phyloP scores from a whole-genome alignment of 2,113 vertebrate species.

The Nibea albiflora region DNA sequence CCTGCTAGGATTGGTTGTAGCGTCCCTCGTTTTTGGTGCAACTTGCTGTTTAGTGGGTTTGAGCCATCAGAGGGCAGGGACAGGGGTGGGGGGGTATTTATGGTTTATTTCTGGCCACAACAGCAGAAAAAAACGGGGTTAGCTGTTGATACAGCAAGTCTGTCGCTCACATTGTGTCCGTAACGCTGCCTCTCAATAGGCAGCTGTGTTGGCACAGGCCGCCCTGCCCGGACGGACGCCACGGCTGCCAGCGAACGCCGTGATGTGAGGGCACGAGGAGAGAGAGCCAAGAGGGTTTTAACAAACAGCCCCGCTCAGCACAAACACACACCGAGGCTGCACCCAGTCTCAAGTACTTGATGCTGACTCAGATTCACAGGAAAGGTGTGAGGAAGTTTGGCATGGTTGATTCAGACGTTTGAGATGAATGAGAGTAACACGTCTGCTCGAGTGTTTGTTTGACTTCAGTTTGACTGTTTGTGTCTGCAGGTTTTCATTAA shows the following conservation, averaged over 20 bases:
- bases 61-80: conserved; percentile 71
- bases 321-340: conserved; percentile 57
- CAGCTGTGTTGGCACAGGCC: conserved; percentile 81
- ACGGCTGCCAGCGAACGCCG: conserved; percentile 68
- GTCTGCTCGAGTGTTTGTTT: no score
- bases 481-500: no score
- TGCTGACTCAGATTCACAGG: no score
- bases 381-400: no score
- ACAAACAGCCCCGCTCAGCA: conserved; percentile 80
- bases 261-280: conserved; percentile 67
- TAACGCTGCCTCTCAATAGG: conserved; percentile 87
- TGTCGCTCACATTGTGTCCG: conserved; percentile 87
- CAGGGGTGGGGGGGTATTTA: conserved; percentile 87
- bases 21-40: conserved; percentile 66
- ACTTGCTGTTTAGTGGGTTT: conserved; percentile 73
- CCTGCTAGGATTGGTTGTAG: conserved; percentile 64
- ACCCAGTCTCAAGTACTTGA: conserved; percentile 17
- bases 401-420: no score
- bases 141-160: conserved; percentile 91
- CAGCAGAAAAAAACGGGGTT: conserved; percentile 85
- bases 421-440: no score
- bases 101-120: conserved; percentile 87
- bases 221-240: conserved; percentile 55
- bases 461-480: no score
- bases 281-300: conserved; percentile 83